Evolutionary conservation across 2,113 vertebrate genomes (phyloP).

Genomic region (Ceratotherium simum): DNA sequence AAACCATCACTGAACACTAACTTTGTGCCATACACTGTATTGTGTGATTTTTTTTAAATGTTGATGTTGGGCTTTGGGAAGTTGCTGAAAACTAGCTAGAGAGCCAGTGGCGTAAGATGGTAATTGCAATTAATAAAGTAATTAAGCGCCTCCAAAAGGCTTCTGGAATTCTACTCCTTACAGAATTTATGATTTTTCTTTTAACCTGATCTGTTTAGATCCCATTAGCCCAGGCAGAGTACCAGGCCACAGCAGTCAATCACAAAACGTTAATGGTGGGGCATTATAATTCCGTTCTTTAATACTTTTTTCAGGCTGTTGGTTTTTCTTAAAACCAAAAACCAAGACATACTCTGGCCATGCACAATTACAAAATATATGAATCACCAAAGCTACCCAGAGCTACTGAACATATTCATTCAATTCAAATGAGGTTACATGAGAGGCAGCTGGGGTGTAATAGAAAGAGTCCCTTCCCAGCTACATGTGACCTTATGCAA

Average conservation of each 20-base stretch:
- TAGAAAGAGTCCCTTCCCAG: not conserved
- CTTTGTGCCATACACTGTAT: not conserved
- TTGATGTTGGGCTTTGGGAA: not conserved
- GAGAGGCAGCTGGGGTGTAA: not conserved
- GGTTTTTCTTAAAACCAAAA: conserved; percentile 50
- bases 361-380: not conserved
- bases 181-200: conserved; percentile 17
- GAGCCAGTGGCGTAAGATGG: not conserved
- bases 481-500: not conserved
- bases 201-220: not conserved
- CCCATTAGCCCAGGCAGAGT: not conserved
- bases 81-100: not conserved
- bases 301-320: conserved; percentile 20
- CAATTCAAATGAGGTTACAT: conserved; percentile 28
- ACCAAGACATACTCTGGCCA: not conserved
- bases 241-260: not conserved
- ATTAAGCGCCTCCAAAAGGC: conserved; percentile 8
- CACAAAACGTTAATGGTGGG: conserved; percentile 22
- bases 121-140: not conserved
- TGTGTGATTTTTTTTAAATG: not conserved
- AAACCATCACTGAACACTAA: not conserved
- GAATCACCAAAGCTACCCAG: not conserved
- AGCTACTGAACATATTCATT: not conserved
- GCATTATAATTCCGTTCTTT: conserved; percentile 28
- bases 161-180: not conserved